Conservation (phyloP, 2,797 vertebrate genomes). For the Sardinella longiceps region DNA sequence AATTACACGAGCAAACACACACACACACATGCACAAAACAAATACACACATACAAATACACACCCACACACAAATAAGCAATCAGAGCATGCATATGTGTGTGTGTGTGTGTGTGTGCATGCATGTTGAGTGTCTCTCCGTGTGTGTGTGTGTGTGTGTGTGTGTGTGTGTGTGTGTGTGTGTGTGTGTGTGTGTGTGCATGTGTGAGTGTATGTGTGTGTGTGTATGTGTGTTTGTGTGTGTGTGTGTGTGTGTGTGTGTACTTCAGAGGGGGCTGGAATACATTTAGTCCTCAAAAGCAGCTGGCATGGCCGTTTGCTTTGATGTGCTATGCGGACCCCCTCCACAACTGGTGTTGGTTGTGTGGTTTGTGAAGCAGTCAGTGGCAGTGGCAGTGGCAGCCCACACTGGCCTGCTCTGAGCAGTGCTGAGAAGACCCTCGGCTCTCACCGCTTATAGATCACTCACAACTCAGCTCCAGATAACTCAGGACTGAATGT, state of each 20-base stretch:
- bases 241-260: slow-evolving; percentile 8
- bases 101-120: slow-evolving; percentile 9
- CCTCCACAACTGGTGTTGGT: not conserved
- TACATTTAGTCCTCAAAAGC: not conserved
- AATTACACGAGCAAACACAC: not conserved
- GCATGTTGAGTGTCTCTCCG: not conserved
- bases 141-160: slow-evolving; percentile 8
- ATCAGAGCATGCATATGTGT: not conserved
- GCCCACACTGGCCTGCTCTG: not conserved
- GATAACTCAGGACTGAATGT: not conserved
- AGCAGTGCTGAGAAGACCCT: not conserved
- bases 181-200: not conserved
- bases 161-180: not conserved
- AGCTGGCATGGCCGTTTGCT: not conserved
- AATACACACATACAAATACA: not conserved
- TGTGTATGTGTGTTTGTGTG: not conserved
- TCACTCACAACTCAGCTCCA: not conserved
- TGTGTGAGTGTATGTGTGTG: slow-evolving; percentile 9
- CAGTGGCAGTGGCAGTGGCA: too few species aligned
- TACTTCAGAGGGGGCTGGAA: not conserved
- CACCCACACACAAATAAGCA: not conserved
- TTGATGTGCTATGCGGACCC: not conserved
- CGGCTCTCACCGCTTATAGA: not conserved
- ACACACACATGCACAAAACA: not conserved
- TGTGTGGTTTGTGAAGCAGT: not conserved